phyloP scores from a whole-genome alignment of 2,797 vertebrate genomes.

The Coregonus ussuriensis region DNA sequence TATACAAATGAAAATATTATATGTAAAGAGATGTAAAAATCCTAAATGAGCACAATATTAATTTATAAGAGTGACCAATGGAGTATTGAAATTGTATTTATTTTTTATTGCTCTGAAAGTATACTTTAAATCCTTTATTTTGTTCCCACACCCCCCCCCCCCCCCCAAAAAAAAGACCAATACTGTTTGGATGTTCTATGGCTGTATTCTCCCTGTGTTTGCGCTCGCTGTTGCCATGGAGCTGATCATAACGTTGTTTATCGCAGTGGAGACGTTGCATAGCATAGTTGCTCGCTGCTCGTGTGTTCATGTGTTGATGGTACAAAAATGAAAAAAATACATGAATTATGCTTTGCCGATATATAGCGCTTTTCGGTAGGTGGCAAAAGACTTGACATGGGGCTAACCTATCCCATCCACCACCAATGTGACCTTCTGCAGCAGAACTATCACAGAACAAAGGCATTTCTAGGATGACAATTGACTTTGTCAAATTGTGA shows the following conservation, averaged over 20 bases:
- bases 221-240: conserved; percentile 55
- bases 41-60: conserved; percentile 75
- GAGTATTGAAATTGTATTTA: conserved; percentile 72
- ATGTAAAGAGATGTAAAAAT: conserved; percentile 61
- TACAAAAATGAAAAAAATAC: conserved; percentile 9
- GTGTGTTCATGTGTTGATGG: conserved; percentile 57
- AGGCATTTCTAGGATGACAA: conserved; percentile 59
- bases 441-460: neutral
- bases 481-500: conserved; percentile 47
- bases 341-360: conserved; percentile 33
- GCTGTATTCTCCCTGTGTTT: conserved; percentile 62
- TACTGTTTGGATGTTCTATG: conserved; percentile 67
- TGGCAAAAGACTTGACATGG: neutral
- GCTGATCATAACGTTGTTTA: conserved; percentile 36
- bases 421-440: conserved; percentile 34
- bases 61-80: conserved; percentile 61
- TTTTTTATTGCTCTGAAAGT: conserved; percentile 72
- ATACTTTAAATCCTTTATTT: conserved; percentile 54
- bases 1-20: conserved; percentile 55
- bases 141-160: conserved; percentile 34
- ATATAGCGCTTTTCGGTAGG: conserved; percentile 18
- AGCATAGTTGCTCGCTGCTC: conserved; percentile 39
- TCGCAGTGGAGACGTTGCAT: conserved; percentile 54
- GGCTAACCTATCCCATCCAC: neutral
- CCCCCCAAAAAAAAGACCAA: conserved; percentile 58